Evolutionary conservation across 2,797 vertebrate species (phyloP).

Genomic region (Manis crassicaudata): DNA sequence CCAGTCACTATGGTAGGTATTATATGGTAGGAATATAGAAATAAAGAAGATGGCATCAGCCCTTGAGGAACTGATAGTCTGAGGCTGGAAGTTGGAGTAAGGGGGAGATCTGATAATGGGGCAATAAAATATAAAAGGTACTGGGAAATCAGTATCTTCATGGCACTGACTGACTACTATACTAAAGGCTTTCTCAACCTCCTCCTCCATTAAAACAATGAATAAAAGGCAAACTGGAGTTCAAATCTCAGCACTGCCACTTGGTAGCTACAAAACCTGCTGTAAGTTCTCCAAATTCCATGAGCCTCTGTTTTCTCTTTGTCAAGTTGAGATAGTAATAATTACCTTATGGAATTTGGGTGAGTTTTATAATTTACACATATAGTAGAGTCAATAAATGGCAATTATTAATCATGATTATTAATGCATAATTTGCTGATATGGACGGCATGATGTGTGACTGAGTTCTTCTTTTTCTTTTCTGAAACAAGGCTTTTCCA

Average conservation of each 20-base stretch:
- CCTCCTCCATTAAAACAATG: neutral
- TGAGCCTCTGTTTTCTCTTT: conserved; percentile 20
- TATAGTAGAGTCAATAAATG: neutral
- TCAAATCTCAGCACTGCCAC: neutral
- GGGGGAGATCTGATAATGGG: neutral
- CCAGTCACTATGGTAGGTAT: neutral
- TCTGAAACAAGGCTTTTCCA: conserved; percentile 53
- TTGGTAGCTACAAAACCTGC: neutral
- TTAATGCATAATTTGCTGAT: conserved; percentile 32
- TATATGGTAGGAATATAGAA: neutral
- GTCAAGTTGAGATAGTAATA: neutral
- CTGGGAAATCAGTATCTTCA: neutral
- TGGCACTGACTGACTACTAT: neutral
- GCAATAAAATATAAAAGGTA: neutral
- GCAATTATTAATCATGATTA: neutral
- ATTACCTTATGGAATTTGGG: neutral
- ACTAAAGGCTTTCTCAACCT: neutral
- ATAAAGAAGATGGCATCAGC: neutral
- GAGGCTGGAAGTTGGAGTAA: neutral
- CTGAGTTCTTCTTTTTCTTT: neutral
- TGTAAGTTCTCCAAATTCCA: neutral
- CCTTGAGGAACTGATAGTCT: neutral
- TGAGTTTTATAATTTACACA: neutral
- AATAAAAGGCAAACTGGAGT: neutral
- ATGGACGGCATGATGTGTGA: neutral